Percentiles rank a stretch among this genome's conserved stretches.
Conservation (phyloP, 1,140 invertebrate species). For the Cephus cinctus region DNA sequence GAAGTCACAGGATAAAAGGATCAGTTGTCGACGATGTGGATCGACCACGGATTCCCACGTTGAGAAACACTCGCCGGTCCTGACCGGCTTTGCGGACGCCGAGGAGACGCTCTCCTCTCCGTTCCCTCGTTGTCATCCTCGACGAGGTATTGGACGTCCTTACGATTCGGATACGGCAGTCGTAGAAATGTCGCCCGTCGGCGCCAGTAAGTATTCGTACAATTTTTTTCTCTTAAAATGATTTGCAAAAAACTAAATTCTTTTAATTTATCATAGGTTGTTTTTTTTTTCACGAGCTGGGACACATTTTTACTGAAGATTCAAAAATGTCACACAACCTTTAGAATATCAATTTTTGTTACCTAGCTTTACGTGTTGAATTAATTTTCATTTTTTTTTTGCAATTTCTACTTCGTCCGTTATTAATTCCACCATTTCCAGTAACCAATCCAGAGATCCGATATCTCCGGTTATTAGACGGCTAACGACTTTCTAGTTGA, state of each 20-base stretch:
- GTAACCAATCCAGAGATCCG: too few relatives aligned
- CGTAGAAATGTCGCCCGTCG: constrained; percentile 1
- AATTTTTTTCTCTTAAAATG: not conserved
- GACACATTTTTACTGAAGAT: not conserved
- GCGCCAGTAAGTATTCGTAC: not conserved
- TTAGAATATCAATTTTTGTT: not conserved
- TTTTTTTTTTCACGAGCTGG: not conserved
- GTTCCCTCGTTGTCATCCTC: not conserved
- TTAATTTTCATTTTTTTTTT: not conserved
- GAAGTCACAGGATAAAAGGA: not conserved
- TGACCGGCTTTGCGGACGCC: too few relatives aligned
- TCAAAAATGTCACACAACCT: not conserved
- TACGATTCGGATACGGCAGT: constrained; percentile 1
- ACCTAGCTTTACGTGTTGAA: not conserved
- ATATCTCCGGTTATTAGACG: too few relatives aligned
- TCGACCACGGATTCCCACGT: not conserved
- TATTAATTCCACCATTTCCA: too few relatives aligned
- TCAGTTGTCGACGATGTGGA: not conserved
- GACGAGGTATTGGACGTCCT: not conserved
- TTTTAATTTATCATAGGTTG: too few relatives aligned
- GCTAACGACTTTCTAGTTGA: too few relatives aligned
- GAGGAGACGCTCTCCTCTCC: too few relatives aligned
- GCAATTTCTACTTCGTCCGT: too few relatives aligned
- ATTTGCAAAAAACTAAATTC: too few relatives aligned
- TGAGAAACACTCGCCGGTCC: not conserved